Evolutionary conservation across 2,797 vertebrate genomes (phyloP), one percentile per base, ranked within the genome.

Genomic region (Ficedula albicollis): DNA sequence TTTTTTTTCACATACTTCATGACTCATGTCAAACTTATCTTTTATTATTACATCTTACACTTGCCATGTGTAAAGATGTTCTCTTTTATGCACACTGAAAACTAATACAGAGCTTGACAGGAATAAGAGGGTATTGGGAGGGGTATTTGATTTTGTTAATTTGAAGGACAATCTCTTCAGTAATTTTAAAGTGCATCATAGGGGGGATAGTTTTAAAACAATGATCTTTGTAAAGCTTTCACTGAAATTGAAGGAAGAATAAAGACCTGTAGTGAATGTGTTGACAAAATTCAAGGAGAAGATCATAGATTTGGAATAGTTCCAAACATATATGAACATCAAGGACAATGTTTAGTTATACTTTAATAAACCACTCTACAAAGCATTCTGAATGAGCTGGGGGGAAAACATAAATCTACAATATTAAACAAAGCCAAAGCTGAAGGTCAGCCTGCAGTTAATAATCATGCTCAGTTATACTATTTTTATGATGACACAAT

Each of bases 281-380:
- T 39, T 93, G 86, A 78, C 58, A 77, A 92, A 88, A 77, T 74
- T 88, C 54, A 74, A 92, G 43, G 38, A 74, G 85, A 96, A 98
- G 95, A 98, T 96, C 98, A 98, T 62, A 94, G 92, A 97, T 97
- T 97, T 98, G 98, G 96, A 96, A 88, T 95, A 51, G 92, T 95
- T 98, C 97, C 98, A 98, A 98, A 97, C 96, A 97, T 54, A 94
- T 76, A 91, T 84, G 91, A 95, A 76, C 95, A 97, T 89, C 94
- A 97, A 98, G 98, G 98, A 98, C 98, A 98, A 98, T 97, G 97
- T 98, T 98, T 98, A 97, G 96, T 96, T 98, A 97, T 97, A 97
- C 98, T 98, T 99, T 98, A 99, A 98, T 98, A 98, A 98, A 98
- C 97, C 96, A 92, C 94, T 97, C 98, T 97, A 98, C 98, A 98